Conservation (phyloP, 2,113 vertebrate species). For the Gallinago paraguaiae region DNA sequence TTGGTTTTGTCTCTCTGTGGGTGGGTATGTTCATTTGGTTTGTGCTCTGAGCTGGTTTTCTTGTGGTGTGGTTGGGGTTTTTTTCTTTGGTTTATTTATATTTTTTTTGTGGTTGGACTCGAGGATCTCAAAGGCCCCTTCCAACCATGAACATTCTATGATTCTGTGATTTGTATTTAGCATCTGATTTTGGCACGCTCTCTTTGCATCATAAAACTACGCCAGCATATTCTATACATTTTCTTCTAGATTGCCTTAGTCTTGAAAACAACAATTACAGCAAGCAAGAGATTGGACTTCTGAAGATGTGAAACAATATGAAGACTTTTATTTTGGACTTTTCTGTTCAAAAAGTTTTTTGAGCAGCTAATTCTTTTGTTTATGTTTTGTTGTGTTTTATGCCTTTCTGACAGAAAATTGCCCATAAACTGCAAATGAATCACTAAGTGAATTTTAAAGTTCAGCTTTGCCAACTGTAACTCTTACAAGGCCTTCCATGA, state of each 20-base stretch:
- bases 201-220: not conserved
- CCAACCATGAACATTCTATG: too few species aligned
- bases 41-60: too few species aligned
- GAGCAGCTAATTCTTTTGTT: not conserved
- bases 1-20: too few species aligned
- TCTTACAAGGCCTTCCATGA: not conserved
- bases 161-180: not conserved
- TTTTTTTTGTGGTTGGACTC: too few species aligned
- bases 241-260: not conserved
- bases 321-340: not conserved
- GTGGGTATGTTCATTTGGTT: too few species aligned
- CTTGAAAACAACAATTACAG: not conserved
- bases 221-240: not conserved
- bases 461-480: not conserved
- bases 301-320: not conserved
- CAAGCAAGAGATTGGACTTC: not conserved
- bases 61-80: too few species aligned
- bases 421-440: not conserved
- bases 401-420: not conserved
- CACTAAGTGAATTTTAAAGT: not conserved
- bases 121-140: too few species aligned
- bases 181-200: not conserved
- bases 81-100: too few species aligned
- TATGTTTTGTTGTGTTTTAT: not conserved
- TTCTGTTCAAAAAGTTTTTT: not conserved